Evolutionary conservation across 1,140 invertebrate genomes (phyloP), one percentile per base, ranked within the genome.

Genomic region (Spodoptera frugiperda): DNA sequence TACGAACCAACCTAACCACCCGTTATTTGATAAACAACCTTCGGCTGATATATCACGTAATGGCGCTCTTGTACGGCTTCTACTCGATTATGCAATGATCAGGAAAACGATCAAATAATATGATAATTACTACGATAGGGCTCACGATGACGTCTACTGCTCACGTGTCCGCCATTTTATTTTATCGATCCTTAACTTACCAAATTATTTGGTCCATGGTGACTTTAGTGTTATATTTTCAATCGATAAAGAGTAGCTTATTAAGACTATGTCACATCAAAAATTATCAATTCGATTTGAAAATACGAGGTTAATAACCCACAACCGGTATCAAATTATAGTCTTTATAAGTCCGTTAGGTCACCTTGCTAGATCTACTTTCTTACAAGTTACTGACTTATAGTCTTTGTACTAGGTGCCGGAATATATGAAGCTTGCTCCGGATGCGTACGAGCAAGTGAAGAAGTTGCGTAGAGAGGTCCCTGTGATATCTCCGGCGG

Each of bases 401-500:
- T 9, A 8, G 8, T 39, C 4, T 8, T 39, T 46, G 10, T 54
- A 25, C 11, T 59, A 93, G 92, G 76, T 88, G 0, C 91, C 91
- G 11, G 90, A 91, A 1, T 87, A 88, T 74, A 93, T 93, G 92
- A 87, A 86, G 9, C 71, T 93, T 11, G 39, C 86, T 2, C 79
- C 78, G 0, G 87, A 92, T 57, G 89, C 85, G 6, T 93, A 88
- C 51, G 88, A 93, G 4, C 83, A 81, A 6, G 82, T 89, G 6
- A 93, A 91, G 79, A 73, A 85, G 12, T 59, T 91, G 1, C 86
- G 91, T 39, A 83, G 84, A 6, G 90, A 93, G 0, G 78, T 86
- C 1, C 87, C 91, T 0, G 84, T 85, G 53, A 91, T 92, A 57
- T 92, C 91, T 0, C 90, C 92, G 0, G 90, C 89, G 8, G 91